Evolutionary conservation across 1,140 invertebrate species (phyloP).

Genomic region (Saccostrea glomerata): DNA sequence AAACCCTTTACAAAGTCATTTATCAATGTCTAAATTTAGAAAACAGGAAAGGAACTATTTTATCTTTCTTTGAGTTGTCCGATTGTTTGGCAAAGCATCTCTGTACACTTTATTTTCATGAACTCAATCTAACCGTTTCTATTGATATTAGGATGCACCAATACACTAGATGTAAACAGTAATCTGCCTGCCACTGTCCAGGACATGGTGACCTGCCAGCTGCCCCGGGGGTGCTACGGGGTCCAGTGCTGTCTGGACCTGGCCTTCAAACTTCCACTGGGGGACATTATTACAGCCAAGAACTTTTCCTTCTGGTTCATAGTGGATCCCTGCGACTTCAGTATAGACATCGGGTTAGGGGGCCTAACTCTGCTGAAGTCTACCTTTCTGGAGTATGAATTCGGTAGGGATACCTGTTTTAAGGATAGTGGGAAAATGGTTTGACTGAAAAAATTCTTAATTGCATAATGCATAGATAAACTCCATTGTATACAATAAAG

Average conservation of each 20-base stretch:
- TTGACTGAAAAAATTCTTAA: no score
- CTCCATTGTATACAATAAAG: no score
- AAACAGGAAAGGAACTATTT: no score
- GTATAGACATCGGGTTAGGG: conserved; percentile 60
- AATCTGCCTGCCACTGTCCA: conserved; percentile 56
- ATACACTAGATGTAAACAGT: conserved; percentile 51
- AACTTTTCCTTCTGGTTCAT: conserved; percentile 58
- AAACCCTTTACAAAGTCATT: no score
- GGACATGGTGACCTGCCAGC: conserved; percentile 55
- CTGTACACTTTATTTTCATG: no score
- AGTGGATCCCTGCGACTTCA: conserved; percentile 63
- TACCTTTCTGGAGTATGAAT: conserved; percentile 45
- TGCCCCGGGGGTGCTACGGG: conserved; percentile 63
- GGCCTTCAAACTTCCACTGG: conserved; percentile 57
- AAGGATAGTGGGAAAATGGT: no score
- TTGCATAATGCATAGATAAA: no score
- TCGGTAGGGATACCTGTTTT: conserved; percentile 47
- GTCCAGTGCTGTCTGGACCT: conserved; percentile 63
- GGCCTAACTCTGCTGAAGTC: conserved; percentile 43
- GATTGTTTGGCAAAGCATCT: no score
- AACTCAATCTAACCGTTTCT: neutral
- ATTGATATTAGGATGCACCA: conserved; percentile 53
- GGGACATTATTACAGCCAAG: conserved; percentile 12
- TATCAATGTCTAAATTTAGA: no score
- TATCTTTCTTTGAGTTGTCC: no score